Evolutionary conservation across 2,797 vertebrate genomes (phyloP).

Genomic region (Clamator glandarius): DNA sequence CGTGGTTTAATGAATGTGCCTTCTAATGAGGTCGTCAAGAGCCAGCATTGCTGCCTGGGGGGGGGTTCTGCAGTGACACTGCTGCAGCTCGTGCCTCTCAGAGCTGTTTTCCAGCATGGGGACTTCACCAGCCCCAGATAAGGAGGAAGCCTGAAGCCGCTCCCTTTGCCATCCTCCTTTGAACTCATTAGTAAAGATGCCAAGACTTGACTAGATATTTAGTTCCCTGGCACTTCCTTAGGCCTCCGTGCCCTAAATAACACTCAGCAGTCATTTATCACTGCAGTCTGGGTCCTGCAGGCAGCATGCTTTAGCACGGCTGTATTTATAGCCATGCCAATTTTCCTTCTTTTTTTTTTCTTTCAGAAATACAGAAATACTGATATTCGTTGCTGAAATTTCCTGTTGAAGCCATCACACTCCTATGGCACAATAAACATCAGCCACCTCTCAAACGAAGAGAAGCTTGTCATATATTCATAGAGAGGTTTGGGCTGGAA

Average conservation of each 20-base stretch:
- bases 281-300: not conserved
- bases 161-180: not conserved
- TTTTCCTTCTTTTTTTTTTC: not conserved
- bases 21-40: not conserved
- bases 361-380: not conserved
- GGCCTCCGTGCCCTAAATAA: constrained; percentile 46
- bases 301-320: not conserved
- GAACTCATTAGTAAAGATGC: constrained; percentile 8
- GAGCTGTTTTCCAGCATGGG: not conserved
- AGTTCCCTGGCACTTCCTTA: not conserved
- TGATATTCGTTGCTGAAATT: not conserved
- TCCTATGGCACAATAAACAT: constrained; percentile 13
- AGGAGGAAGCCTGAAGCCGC: not conserved
- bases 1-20: rapidly evolving
- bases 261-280: constrained; percentile 51
- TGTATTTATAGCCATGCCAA: constrained; percentile 50
- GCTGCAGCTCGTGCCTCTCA: not conserved
- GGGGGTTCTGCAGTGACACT: not conserved
- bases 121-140: not conserved
- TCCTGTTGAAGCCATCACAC: not conserved
- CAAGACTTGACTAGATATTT: constrained; percentile 23
- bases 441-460: not conserved
- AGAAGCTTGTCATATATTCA: not conserved
- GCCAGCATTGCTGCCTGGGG: not conserved
- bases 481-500: too few relatives aligned